Evolutionary conservation across 2,113 vertebrate genomes (phyloP).

Genomic region (Holacanthus passer): DNA sequence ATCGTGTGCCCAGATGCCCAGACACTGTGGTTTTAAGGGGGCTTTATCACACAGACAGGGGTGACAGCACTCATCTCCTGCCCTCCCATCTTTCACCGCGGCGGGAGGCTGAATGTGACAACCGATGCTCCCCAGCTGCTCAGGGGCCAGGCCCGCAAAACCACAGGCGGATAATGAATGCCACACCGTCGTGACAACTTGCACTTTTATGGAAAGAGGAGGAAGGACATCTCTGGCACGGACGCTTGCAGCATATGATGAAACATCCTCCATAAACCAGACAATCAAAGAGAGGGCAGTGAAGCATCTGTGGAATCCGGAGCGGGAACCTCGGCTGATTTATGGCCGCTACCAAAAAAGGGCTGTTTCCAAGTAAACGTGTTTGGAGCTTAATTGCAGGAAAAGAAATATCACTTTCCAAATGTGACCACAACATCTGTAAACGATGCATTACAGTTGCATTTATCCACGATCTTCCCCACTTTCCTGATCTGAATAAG

Average conservation of each 20-base stretch:
- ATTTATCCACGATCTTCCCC: constrained; percentile 40
- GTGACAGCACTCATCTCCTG: constrained; percentile 49
- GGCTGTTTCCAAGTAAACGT: constrained; percentile 48
- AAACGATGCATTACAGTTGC: constrained; percentile 40
- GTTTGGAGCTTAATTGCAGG: constrained; percentile 33
- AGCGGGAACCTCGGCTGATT: constrained; percentile 57
- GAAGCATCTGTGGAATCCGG: constrained; percentile 63
- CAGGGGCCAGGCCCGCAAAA: constrained; percentile 51
- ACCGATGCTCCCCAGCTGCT: constrained; percentile 60
- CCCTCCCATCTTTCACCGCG: constrained; percentile 44
- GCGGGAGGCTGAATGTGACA: constrained; percentile 62
- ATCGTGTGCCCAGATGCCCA: constrained; percentile 62
- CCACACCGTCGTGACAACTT: constrained; percentile 77
- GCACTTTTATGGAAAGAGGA: constrained; percentile 75
- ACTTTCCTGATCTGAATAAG: constrained; percentile 36
- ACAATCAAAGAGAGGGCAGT: constrained; percentile 69
- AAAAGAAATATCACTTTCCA: constrained; percentile 52
- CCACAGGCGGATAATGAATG: constrained; percentile 74
- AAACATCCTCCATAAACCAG: constrained; percentile 75
- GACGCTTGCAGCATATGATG: constrained; percentile 46
- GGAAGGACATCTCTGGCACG: constrained; percentile 61
- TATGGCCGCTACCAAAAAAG: constrained; percentile 60
- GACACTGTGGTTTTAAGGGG: constrained; percentile 57
- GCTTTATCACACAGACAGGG: constrained; percentile 60
- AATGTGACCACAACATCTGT: constrained; percentile 65